These are phyloP conservation scores for Agrochola macilenta DNA, from an alignment of 2,888 invertebrate genomes.

Conservation along the genomic window DNA sequence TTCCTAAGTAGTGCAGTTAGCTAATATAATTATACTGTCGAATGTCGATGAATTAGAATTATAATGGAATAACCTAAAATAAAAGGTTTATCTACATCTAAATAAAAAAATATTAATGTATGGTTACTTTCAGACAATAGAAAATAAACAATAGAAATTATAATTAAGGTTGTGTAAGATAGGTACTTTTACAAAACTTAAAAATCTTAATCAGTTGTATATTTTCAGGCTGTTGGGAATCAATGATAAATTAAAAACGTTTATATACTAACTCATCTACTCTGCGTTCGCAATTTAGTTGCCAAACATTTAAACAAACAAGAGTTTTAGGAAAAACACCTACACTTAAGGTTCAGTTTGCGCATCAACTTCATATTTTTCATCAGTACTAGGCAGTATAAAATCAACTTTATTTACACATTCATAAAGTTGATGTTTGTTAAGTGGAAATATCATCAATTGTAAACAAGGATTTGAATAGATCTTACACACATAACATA, in stretches of 20 bases:
- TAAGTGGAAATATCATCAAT: too few species aligned
- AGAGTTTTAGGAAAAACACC: too few species aligned
- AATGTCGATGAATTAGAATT: not conserved
- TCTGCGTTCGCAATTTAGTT: too few species aligned
- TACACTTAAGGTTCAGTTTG: too few species aligned
- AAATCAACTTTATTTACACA: too few species aligned
- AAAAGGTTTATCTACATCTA: not conserved
- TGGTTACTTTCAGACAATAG: not conserved
- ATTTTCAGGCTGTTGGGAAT: not conserved
- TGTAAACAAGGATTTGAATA: too few species aligned
- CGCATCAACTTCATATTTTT: too few species aligned
- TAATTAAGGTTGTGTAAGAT: not conserved
- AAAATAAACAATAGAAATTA: not conserved
- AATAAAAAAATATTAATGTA: not conserved
- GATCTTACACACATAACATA: not conserved
- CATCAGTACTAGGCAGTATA: too few species aligned
- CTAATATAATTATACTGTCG: not conserved
- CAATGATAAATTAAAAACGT: not conserved
- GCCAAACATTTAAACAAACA: too few species aligned
- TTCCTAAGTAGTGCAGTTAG: too few species aligned
- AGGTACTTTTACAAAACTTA: not conserved
- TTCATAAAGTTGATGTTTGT: too few species aligned
- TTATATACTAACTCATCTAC: not conserved
- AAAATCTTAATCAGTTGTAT: not conserved
- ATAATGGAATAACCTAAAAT: not conserved